Evolutionary conservation across 2,888 invertebrate species (phyloP).

Genomic region (Notodonta dromedarius): DNA sequence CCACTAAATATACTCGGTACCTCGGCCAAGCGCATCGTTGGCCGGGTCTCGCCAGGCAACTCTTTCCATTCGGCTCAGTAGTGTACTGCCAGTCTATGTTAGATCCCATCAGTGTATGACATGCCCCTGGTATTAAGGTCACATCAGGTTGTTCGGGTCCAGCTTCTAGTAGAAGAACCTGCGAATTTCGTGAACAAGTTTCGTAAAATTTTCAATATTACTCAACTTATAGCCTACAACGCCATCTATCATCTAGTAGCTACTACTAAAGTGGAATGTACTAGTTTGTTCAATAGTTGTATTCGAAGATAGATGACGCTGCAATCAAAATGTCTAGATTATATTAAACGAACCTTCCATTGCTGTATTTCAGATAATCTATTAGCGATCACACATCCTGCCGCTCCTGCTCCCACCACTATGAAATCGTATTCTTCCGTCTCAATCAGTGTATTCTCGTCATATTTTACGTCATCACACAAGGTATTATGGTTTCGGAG

Average conservation of each 20-base stretch:
- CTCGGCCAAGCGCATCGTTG: constrained; percentile 83
- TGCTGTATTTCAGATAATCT: constrained; percentile 51
- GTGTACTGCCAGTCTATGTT: constrained; percentile 87
- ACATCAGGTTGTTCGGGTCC: constrained; percentile 86
- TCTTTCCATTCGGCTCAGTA: constrained; percentile 84
- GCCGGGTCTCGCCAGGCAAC: constrained; percentile 79
- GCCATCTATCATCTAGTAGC: constrained; percentile 21
- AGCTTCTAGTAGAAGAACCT: constrained; percentile 87
- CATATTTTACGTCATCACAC: constrained; percentile 9
- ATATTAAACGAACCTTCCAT: constrained; percentile 52
- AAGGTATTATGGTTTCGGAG: neutral
- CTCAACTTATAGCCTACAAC: constrained; percentile 1
- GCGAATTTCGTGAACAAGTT: neutral
- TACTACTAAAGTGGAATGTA: neutral
- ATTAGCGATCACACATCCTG: constrained; percentile 66
- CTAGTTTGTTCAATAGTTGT: neutral
- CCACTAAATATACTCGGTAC: constrained; percentile 32
- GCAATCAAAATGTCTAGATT: neutral
- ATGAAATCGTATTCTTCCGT: constrained; percentile 61
- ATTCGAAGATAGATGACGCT: constrained; percentile 12
- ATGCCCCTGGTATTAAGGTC: constrained; percentile 85
- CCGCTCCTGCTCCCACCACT: constrained; percentile 65
- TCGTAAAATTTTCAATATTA: too few relatives aligned
- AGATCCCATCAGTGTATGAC: constrained; percentile 81
- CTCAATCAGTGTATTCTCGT: constrained; percentile 11